These are phyloP conservation scores for Centropyge bicolor DNA, from an alignment of 2,797 vertebrate species.

Conservation along the genomic window DNA sequence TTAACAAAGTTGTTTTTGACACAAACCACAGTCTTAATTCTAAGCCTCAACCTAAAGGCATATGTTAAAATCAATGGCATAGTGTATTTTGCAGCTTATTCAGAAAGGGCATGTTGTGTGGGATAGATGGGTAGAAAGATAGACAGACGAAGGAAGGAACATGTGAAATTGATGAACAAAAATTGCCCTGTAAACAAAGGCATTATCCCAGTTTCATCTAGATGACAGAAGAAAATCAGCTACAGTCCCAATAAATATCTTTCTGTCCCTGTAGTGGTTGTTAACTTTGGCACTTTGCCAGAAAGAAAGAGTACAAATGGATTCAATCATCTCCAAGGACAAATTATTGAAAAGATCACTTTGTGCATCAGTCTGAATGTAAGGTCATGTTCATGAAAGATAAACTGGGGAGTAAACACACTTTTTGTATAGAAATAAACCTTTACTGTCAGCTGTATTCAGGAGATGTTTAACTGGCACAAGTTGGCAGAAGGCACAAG, in stretches of 20 bases:
- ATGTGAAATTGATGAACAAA: not conserved
- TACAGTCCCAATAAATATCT: not conserved
- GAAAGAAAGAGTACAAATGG: not conserved
- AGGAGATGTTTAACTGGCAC: not conserved
- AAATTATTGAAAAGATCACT: slow-evolving; percentile 42
- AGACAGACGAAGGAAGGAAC: not conserved
- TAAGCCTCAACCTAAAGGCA: no score
- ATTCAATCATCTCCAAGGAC: not conserved
- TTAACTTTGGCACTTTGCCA: not conserved
- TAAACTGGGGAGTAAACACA: not conserved
- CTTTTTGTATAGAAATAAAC: not conserved
- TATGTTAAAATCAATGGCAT: no score
- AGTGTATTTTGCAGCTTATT: not conserved
- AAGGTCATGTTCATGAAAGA: slow-evolving; percentile 31
- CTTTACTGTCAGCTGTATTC: slow-evolving; percentile 5
- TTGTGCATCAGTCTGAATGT: slow-evolving; percentile 25
- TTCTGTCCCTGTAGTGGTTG: not conserved
- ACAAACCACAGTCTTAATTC: no score
- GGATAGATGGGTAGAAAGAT: not conserved
- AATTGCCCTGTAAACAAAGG: no score
- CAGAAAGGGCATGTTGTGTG: not conserved
- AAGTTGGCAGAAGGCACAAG: no score
- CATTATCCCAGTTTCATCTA: no score
- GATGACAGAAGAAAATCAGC: not conserved
- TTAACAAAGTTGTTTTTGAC: no score